These are phyloP conservation scores for Littorina saxatilis DNA, from an alignment of 1,140 invertebrate genomes.

Conservation along the genomic window DNA sequence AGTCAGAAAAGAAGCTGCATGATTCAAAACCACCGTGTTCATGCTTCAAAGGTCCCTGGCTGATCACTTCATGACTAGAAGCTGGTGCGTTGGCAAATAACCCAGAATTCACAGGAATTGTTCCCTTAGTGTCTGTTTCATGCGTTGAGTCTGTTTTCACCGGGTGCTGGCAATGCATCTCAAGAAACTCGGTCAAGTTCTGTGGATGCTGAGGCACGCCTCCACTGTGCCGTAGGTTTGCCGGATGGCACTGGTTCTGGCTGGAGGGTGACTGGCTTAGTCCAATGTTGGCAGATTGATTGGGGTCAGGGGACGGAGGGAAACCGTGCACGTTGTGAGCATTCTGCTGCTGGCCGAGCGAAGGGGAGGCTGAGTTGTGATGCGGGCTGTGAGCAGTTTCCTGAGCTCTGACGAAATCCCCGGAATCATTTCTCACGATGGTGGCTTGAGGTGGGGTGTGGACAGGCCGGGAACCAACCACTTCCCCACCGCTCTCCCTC, in stretches of 20 bases:
- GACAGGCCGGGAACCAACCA: neutral
- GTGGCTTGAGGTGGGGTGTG: neutral
- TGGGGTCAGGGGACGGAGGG: neutral
- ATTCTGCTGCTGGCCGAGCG: neutral
- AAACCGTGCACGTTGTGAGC: neutral
- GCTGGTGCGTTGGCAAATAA: neutral
- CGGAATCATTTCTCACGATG: neutral
- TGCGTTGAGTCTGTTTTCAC: neutral
- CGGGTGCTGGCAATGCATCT: conserved; percentile 15
- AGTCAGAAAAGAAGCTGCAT: neutral
- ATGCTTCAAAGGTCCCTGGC: neutral
- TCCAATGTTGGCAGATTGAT: neutral
- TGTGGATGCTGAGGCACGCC: conserved; percentile 6
- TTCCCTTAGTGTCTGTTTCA: neutral
- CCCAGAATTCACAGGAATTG: too few relatives aligned
- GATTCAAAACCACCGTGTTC: neutral
- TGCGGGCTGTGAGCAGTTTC: neutral
- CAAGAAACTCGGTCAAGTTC: conserved; percentile 13
- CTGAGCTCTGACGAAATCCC: neutral
- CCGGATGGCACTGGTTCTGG: neutral
- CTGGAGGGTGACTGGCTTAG: neutral
- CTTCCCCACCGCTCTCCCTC: neutral
- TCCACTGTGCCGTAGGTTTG: neutral
- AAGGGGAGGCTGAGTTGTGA: neutral
- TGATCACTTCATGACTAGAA: neutral